A percentile compares a stretch with the other conserved stretches of the same genome.
Conservation (phyloP, 1,140 invertebrate species). For the Tetramorium alpestre region DNA sequence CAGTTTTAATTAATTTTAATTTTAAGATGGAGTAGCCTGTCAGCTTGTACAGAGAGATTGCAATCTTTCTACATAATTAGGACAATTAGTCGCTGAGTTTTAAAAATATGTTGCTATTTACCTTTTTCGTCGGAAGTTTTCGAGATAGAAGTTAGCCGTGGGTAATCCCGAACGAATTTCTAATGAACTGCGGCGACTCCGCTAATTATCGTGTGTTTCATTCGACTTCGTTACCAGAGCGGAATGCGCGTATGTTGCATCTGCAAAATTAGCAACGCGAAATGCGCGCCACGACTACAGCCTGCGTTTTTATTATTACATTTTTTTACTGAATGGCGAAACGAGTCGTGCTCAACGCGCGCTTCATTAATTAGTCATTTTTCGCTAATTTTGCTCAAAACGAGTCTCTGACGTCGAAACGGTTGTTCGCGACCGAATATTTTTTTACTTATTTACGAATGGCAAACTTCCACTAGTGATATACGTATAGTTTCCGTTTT, state of each 20-base stretch:
- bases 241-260: background rate
- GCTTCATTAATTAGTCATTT: conserved; percentile 58
- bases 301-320: conserved; percentile 27
- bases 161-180: conserved; percentile 63
- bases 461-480: background rate
- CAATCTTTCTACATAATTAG: conserved; percentile 32
- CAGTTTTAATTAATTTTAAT: conserved; percentile 42
- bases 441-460: background rate
- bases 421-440: background rate
- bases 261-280: conserved; percentile 27
- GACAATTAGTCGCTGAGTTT: conserved; percentile 35
- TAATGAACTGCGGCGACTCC: conserved; percentile 42
- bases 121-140: conserved; percentile 9
- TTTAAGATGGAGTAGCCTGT: conserved; percentile 22
- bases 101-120: conserved; percentile 1
- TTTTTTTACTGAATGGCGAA: conserved; percentile 26
- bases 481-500: background rate
- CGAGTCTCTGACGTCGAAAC: conserved; percentile 1
- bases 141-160: conserved; percentile 10
- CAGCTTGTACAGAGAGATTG: background rate
- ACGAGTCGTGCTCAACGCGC: background rate
- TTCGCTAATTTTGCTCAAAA: conserved; percentile 32
- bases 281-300: background rate
- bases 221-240: conserved; percentile 1
- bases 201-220: conserved; percentile 30